These are phyloP conservation scores for Sarcophaga bullata DNA, from an alignment of 1,140 invertebrate species.

Conservation along the genomic window DNA sequence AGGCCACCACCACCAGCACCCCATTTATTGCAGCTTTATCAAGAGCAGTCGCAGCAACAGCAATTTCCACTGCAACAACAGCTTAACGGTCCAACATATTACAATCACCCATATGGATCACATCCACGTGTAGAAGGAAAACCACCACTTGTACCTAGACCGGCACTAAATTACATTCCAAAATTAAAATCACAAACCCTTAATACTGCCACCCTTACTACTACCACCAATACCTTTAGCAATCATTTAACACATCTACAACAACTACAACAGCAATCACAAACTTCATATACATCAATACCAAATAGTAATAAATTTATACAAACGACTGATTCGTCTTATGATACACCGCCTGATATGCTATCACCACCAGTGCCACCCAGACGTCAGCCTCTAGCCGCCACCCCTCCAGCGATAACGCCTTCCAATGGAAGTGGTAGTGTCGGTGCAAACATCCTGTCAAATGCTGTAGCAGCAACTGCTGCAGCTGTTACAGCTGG, in stretches of 20 bases:
- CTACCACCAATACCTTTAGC: conserved; percentile 6
- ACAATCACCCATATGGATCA: conserved; percentile 57
- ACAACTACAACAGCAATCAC: conserved; percentile 38
- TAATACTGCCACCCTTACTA: conserved; percentile 44
- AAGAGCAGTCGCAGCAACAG: conserved; percentile 23
- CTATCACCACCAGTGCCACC: conserved; percentile 63
- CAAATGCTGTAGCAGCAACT: conserved; percentile 56
- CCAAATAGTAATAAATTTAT: conserved; percentile 48
- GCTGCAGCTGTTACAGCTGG: conserved; percentile 59
- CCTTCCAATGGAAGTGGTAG: neutral
- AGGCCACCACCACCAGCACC: conserved; percentile 53
- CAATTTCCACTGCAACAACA: conserved; percentile 1
- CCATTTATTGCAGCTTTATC: conserved; percentile 34
- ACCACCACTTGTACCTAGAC: conserved; percentile 44
- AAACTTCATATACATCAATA: conserved; percentile 48
- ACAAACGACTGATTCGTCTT: conserved; percentile 53
- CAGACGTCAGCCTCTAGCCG: conserved; percentile 52
- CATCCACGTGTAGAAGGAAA: conserved; percentile 41
- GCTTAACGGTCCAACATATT: conserved; percentile 50
- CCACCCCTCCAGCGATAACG: neutral
- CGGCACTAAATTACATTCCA: neutral
- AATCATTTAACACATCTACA: conserved; percentile 31
- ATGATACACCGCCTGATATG: conserved; percentile 61
- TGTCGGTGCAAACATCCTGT: neutral
- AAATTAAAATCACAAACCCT: conserved; percentile 24